These are phyloP conservation scores for Acanthurus leucopareius DNA, from an alignment of 2,797 vertebrate species.

Conservation along the genomic window DNA sequence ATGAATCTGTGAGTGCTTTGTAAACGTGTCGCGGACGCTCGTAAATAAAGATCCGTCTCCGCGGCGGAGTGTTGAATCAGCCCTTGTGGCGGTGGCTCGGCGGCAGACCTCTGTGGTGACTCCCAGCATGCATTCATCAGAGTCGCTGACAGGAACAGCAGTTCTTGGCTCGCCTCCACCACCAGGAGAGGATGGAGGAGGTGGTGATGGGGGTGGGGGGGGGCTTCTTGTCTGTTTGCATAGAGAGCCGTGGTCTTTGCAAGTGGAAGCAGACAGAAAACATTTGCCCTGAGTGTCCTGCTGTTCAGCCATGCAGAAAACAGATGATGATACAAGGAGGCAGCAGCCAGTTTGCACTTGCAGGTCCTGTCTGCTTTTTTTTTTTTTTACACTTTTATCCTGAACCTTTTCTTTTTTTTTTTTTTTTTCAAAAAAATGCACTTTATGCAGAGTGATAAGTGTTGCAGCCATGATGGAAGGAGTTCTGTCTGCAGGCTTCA, in stretches of 20 bases:
- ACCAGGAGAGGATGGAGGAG: slow-evolving; percentile 3
- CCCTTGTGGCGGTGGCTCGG: slow-evolving; percentile 46
- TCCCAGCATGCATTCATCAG: slow-evolving; percentile 67
- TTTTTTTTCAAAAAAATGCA: not conserved
- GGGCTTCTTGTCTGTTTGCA: slow-evolving; percentile 43
- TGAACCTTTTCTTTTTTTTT: not conserved
- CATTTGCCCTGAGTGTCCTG: slow-evolving; percentile 60
- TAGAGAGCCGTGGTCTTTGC: slow-evolving; percentile 24
- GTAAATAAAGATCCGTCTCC: slow-evolving; percentile 63
- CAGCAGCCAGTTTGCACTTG: slow-evolving; percentile 30
- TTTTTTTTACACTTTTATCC: not conserved
- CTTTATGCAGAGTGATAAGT: not conserved
- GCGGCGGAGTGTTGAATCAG: slow-evolving; percentile 70
- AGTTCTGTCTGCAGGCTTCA: not conserved
- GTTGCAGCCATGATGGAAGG: not conserved
- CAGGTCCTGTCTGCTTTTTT: slow-evolving; percentile 9
- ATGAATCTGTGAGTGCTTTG: slow-evolving; percentile 67
- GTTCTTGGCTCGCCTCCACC: slow-evolving; percentile 57
- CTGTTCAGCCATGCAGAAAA: slow-evolving; percentile 35
- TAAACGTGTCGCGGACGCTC: slow-evolving; percentile 58
- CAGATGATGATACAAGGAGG: slow-evolving; percentile 38
- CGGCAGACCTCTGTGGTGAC: slow-evolving; percentile 49
- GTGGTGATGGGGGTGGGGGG: not conserved
- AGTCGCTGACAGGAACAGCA: slow-evolving; percentile 62
- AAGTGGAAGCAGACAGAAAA: slow-evolving; percentile 36